Evolutionary conservation across 2,888 invertebrate genomes (phyloP).

Genomic region (Clepsis dumicolana): DNA sequence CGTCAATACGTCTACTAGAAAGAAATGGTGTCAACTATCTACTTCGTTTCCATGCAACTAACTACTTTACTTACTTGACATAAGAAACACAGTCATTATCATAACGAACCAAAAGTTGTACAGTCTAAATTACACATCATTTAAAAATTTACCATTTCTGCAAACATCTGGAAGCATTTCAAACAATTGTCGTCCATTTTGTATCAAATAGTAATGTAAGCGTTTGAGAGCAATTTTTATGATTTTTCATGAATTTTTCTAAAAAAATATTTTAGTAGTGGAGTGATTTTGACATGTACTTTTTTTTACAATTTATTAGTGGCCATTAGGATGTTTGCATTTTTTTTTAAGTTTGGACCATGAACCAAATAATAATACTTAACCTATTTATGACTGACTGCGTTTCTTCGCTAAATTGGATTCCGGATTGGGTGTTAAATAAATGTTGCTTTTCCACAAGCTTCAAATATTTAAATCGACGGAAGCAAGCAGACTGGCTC

Average conservation of each 20-base stretch:
- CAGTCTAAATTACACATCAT: background rate
- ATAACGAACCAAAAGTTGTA: no score
- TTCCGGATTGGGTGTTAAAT: no score
- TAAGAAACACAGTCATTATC: no score
- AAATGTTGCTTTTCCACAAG: no score
- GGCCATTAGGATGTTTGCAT: background rate
- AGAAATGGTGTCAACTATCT: background rate
- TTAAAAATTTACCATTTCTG: slow-evolving; percentile 50
- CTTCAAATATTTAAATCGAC: no score
- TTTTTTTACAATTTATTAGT: background rate
- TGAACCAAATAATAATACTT: no score
- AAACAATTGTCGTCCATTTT: slow-evolving; percentile 52
- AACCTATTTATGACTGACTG: no score
- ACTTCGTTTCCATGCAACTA: background rate
- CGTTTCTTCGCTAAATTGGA: no score
- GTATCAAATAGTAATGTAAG: slow-evolving; percentile 14
- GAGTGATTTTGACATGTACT: background rate
- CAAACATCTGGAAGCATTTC: slow-evolving; percentile 52
- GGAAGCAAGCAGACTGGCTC: no score
- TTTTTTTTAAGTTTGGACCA: background rate
- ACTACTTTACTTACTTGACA: background rate
- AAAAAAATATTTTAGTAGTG: background rate
- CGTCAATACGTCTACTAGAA: background rate
- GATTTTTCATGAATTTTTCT: slow-evolving; percentile 2
- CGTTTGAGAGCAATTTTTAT: background rate